A percentile compares a stretch with the other conserved stretches of the same genome.
phyloP scores from a whole-genome alignment of 2,888 invertebrate species.

The Mystacides longicornis region DNA sequence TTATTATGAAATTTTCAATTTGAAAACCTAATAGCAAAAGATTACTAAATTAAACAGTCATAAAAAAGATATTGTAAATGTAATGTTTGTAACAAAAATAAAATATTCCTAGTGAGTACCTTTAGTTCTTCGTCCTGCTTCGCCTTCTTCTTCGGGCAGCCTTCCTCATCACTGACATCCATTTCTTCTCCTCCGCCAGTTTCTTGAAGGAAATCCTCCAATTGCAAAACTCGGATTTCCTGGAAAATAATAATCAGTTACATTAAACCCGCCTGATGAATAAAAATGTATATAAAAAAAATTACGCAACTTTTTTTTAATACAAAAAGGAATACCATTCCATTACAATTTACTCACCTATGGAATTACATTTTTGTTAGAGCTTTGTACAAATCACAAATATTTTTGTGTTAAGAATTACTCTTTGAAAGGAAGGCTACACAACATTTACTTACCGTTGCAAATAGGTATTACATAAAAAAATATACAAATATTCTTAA shows the following conservation, averaged over 20 bases:
- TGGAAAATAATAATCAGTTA: constrained; percentile 32
- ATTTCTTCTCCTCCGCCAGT: constrained; percentile 70
- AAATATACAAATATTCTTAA: too few species aligned
- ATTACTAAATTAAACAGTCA: neutral
- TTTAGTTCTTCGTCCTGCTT: constrained; percentile 34
- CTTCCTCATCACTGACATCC: constrained; percentile 67
- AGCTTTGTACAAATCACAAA: too few species aligned
- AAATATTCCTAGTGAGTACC: constrained; percentile 17
- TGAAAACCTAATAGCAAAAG: neutral
- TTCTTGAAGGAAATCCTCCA: constrained; percentile 45
- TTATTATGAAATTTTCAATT: neutral
- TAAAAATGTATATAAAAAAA: neutral
- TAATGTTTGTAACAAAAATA: too few species aligned
- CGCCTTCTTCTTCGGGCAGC: constrained; percentile 35
- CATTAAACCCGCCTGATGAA: neutral
- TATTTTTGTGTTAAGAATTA: too few species aligned
- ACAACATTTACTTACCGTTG: too few species aligned
- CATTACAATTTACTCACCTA: too few species aligned
- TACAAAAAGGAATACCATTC: too few species aligned
- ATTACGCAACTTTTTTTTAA: too few species aligned
- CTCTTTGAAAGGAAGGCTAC: too few species aligned
- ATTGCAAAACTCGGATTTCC: constrained; percentile 62
- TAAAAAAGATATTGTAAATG: too few species aligned
- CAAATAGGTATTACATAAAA: too few species aligned
- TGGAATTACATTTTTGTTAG: too few species aligned